Evolutionary conservation across 2,797 vertebrate genomes (phyloP), one percentile per base, ranked within the genome.

Genomic region (Oreochromis mossambicus): DNA sequence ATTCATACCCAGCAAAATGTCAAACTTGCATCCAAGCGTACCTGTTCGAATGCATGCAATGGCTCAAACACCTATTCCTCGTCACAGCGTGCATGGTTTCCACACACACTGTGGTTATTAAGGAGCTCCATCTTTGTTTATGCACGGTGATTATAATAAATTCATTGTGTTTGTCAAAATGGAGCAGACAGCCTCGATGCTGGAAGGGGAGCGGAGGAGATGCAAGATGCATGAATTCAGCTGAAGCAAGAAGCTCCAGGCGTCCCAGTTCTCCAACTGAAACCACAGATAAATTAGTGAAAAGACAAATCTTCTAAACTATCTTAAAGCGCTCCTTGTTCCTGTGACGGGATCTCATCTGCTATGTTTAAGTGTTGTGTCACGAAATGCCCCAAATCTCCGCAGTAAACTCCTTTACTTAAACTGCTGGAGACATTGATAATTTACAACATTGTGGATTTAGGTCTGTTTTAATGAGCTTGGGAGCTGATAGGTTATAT

Each of bases 141-240:
- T 93, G 86, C 19, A 7, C 26, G 73, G 83, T 92, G 88, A 92
- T 94, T 73, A 48, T 73, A 56, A 95, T 91, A 90, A 92, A 95
- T 95, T 91, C 83, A 94, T 93, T 91, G 84, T 92, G 88, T 92
- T 93, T 93, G 92, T 90, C 87, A 90, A 92, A 95, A 80, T 91
- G 90, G 92, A 94, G 89, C 91, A 94, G 91, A 91, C 85, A 12
- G 83, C 91, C 83, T 90, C 85, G 6, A 86, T 63, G 89, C 90
- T 87, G 88, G 63, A 79, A 81, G 70, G 55, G 87, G 85, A 89
- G 78, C 75, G 29, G 75, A 90, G 81, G 78, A 88, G 89, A 91
- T 89, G 77, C 88, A 93, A 90, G 89, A 85, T 92, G 87, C 86
- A 93, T 89, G 86, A 92, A 87, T 89, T 87, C 77, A 73, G 87